Conservation (phyloP, 2,888 invertebrate genomes). For the Flabesymbios commensalis region DNA sequence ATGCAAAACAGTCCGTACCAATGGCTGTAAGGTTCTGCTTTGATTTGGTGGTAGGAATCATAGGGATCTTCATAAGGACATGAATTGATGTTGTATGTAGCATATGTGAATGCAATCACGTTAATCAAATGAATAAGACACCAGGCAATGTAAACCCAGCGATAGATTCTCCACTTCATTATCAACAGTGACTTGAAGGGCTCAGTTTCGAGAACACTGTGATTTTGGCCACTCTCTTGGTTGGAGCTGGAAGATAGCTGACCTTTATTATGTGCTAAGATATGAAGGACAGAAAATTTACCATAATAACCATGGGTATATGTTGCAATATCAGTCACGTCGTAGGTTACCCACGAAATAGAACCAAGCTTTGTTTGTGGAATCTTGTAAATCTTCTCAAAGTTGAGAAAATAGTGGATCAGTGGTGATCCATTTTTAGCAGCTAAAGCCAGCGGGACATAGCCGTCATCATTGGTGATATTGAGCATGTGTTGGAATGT, state of each 20-base stretch:
- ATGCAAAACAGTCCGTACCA: constrained; percentile 10
- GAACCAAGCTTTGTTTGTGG: constrained; percentile 29
- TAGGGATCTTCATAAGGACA: not conserved
- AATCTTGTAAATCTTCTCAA: constrained; percentile 31
- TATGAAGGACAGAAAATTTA: constrained; percentile 28
- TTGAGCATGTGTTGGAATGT: constrained; percentile 12
- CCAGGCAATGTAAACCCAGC: constrained; percentile 25
- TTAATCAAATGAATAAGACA: constrained; percentile 18
- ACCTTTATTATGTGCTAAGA: constrained; percentile 24
- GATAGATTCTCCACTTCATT: constrained; percentile 24
- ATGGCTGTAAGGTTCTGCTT: no score
- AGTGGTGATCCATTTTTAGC: constrained; percentile 14
- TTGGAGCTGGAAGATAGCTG: not conserved
- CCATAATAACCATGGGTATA: constrained; percentile 21
- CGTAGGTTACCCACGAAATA: constrained; percentile 30
- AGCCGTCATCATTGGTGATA: constrained; percentile 23
- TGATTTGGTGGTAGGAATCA: not conserved
- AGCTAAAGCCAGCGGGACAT: constrained; percentile 23
- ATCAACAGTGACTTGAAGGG: constrained; percentile 18
- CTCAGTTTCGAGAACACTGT: constrained; percentile 19
- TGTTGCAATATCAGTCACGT: constrained; percentile 27
- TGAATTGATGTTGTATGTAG: not conserved
- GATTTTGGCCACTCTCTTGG: not conserved
- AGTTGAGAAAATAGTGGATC: constrained; percentile 18
- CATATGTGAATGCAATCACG: constrained; percentile 19